phyloP scores from a whole-genome alignment of 2,113 vertebrate species.

The Pleuronectes platessa region DNA sequence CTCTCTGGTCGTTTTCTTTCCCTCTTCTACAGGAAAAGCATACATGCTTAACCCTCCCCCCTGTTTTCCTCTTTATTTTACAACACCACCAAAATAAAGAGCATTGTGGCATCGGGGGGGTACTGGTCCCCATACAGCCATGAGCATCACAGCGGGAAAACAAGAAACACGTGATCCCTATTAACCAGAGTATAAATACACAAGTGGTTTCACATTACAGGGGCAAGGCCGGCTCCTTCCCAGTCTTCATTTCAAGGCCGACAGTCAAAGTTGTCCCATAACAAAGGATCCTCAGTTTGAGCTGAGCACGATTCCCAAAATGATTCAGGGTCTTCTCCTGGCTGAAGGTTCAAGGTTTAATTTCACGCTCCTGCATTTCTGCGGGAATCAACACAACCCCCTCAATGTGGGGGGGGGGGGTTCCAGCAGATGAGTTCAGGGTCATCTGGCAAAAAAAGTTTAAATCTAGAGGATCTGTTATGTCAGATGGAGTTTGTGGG shows the following conservation, averaged over 20 bases:
- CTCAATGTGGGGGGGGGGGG: too few relatives aligned
- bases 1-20: not conserved
- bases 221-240: not conserved
- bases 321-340: not conserved
- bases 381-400: too few relatives aligned
- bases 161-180: conserved; percentile 12
- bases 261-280: not conserved
- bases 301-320: not conserved
- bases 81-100: too few relatives aligned
- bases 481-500: not conserved
- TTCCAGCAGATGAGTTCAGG: not conserved
- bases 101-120: too few relatives aligned
- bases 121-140: not conserved
- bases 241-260: not conserved
- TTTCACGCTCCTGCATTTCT: too few relatives aligned
- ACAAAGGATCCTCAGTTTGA: not conserved
- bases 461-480: not conserved
- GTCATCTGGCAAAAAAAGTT: not conserved
- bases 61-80: too few relatives aligned
- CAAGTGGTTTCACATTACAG: not conserved
- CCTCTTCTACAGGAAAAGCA: not conserved
- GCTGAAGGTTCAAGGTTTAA: not conserved
- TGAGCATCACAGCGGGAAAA: not conserved
- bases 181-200: conserved; percentile 4
- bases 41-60: too few relatives aligned